Evolutionary conservation across 2,888 invertebrate species (phyloP).

Genomic region (Bugula neritina): DNA sequence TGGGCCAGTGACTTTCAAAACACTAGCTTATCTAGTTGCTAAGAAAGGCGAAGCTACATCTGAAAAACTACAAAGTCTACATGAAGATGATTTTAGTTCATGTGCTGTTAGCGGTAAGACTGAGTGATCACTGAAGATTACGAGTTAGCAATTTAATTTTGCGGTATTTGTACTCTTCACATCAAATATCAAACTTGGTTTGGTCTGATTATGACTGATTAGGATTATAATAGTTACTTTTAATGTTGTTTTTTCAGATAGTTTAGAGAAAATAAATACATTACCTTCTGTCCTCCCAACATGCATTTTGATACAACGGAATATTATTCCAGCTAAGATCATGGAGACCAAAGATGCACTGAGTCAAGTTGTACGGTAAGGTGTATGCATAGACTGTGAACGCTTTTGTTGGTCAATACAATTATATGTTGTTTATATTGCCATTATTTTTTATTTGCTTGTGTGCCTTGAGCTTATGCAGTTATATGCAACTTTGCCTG

Average conservation of each 20-base stretch:
- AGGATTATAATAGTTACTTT: too few relatives aligned
- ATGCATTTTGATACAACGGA: background rate
- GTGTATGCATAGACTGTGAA: background rate
- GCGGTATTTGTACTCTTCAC: too few relatives aligned
- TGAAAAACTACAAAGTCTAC: background rate
- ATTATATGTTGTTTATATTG: too few relatives aligned
- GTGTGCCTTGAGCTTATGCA: too few relatives aligned
- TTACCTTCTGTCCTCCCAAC: background rate
- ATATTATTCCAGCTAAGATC: slow-evolving; percentile 9
- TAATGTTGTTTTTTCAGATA: background rate
- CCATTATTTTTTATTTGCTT: too few relatives aligned
- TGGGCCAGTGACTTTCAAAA: background rate
- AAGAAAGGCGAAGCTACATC: slow-evolving; percentile 12
- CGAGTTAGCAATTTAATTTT: too few relatives aligned
- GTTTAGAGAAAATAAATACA: background rate
- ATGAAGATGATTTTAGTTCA: background rate
- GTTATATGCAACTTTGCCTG: too few relatives aligned
- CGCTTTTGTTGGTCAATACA: too few relatives aligned
- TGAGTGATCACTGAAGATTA: too few relatives aligned
- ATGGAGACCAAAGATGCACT: slow-evolving; percentile 17
- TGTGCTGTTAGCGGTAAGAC: background rate
- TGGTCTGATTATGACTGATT: too few relatives aligned
- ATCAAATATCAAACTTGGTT: too few relatives aligned
- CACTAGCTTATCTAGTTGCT: background rate
- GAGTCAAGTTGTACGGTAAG: slow-evolving; percentile 1